These are phyloP conservation scores for Venusia cambrica DNA, from an alignment of 2,888 invertebrate genomes.

Conservation along the genomic window DNA sequence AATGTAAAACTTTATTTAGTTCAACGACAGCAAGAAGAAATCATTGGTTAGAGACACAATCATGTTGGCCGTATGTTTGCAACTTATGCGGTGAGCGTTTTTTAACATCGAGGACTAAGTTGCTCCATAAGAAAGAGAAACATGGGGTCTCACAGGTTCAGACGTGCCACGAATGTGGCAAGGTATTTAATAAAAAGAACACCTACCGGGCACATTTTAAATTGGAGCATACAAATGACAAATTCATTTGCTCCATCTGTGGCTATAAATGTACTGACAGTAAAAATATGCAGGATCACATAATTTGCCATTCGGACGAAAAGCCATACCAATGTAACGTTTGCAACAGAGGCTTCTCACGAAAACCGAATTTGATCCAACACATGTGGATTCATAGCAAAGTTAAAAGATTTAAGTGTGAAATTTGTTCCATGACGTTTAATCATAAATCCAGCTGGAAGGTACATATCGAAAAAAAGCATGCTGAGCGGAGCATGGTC, in stretches of 20 bases:
- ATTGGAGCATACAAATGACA: conserved; percentile 61
- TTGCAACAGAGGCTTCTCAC: conserved; percentile 67
- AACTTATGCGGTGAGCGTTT: conserved; percentile 60
- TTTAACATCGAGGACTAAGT: conserved; percentile 54
- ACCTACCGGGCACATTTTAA: conserved; percentile 43
- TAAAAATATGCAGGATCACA: too few species aligned
- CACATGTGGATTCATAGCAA: conserved; percentile 73
- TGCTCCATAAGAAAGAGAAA: conserved; percentile 49
- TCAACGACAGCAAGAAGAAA: conserved; percentile 51
- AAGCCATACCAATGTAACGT: conserved; percentile 71
- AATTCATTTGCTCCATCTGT: conserved; percentile 61
- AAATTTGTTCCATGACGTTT: conserved; percentile 63
- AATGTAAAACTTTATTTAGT: conserved; percentile 57
- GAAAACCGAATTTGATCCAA: conserved; percentile 63
- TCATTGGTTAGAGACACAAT: conserved; percentile 48
- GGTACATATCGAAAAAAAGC: conserved; percentile 66
- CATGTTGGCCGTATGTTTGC: conserved; percentile 63
- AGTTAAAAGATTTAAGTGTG: conserved; percentile 62
- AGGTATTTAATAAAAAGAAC: conserved; percentile 51
- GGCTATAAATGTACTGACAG: conserved; percentile 63
- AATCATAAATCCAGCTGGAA: conserved; percentile 69
- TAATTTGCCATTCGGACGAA: conserved; percentile 76
- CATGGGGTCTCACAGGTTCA: conserved; percentile 53
- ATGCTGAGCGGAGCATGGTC: too few species aligned
- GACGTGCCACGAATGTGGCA: conserved; percentile 57